Evolutionary conservation across 64 coral and sea anemone genomes (phyloP), one percentile per base, ranked within the genome.

Genomic region (Montipora capricornis): DNA sequence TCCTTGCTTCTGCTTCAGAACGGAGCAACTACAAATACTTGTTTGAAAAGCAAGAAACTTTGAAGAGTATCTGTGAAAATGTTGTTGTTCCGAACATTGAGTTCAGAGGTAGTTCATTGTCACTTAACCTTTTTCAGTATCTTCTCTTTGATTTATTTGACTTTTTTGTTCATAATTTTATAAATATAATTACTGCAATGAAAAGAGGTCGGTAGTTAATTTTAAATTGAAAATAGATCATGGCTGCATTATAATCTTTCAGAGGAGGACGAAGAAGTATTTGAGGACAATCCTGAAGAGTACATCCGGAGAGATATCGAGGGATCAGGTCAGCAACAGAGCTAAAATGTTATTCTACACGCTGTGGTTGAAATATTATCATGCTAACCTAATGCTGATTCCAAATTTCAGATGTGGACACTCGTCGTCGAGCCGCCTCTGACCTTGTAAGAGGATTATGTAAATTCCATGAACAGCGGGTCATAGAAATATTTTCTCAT

Each of bases 281-380:
- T 99, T 99, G 97, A 99, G 46, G 97, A 99, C 62, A 99, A 99
- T 66, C 97, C 97, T 20, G 97, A 99, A 75, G 97, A 99, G n/a
- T 99, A 99, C 49, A 99, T 99, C 50, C 96, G 97, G 51, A 91
- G 97, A 94, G 97, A 99, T 46, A 99, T 99, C 74, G 97, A 99
- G 37, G 97, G 97, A n/a, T 99, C 97, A 87, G 98, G 98, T 99
- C 53, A 75, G 49, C 2, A 6, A 77, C 0, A 47, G 8, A 73
- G 14, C 16, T 73, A 16, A 3, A 3, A 4, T 64, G 49, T 84
- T 9, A 64, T 60, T 84, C 53, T 55, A 55, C 52, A 37, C 52
- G 10, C 10, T 10, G 6, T 55, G 52, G 5, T 55, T 55, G 10
- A 55, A 7, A 7, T 55, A 5, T 7, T 55, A 7, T 55, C 52